phyloP scores from a whole-genome alignment of 2,797 vertebrate species.

The Chaetodon trifasciatus region DNA sequence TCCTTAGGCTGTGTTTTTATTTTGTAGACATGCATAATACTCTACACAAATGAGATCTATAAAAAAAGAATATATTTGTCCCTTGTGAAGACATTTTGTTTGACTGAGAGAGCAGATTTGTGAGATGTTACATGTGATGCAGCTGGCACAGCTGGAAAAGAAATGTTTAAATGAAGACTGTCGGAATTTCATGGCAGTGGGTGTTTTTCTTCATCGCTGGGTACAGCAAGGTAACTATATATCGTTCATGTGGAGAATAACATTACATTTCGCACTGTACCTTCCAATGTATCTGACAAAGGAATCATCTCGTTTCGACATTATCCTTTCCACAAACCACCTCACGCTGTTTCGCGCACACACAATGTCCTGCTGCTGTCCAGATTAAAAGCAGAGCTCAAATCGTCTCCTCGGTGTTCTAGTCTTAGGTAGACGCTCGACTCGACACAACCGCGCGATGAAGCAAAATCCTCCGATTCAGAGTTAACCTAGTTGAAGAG shows the following conservation, averaged over 20 bases:
- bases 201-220: slow-evolving; percentile 72
- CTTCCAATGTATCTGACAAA: slow-evolving; percentile 67
- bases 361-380: slow-evolving; percentile 64
- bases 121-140: slow-evolving; percentile 75
- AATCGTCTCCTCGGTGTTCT: slow-evolving; percentile 71
- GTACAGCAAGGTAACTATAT: slow-evolving; percentile 63
- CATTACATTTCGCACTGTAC: slow-evolving; percentile 64
- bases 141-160: slow-evolving; percentile 63
- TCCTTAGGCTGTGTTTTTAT: slow-evolving; percentile 81
- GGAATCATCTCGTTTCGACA: slow-evolving; percentile 51
- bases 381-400: slow-evolving; percentile 59
- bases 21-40: slow-evolving; percentile 81
- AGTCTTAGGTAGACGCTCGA: slow-evolving; percentile 65
- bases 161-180: slow-evolving; percentile 61
- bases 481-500: slow-evolving; percentile 41
- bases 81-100: slow-evolving; percentile 80
- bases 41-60: slow-evolving; percentile 75
- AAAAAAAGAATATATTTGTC: slow-evolving; percentile 77
- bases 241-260: slow-evolving; percentile 74
- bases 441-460: no score
- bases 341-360: slow-evolving; percentile 44
- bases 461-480: slow-evolving; percentile 35
- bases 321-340: slow-evolving; percentile 42
- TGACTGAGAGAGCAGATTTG: slow-evolving; percentile 67
- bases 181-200: slow-evolving; percentile 62